phyloP scores from a whole-genome alignment of 2,888 invertebrate species.

The Zaprionus bogoriensis region DNA sequence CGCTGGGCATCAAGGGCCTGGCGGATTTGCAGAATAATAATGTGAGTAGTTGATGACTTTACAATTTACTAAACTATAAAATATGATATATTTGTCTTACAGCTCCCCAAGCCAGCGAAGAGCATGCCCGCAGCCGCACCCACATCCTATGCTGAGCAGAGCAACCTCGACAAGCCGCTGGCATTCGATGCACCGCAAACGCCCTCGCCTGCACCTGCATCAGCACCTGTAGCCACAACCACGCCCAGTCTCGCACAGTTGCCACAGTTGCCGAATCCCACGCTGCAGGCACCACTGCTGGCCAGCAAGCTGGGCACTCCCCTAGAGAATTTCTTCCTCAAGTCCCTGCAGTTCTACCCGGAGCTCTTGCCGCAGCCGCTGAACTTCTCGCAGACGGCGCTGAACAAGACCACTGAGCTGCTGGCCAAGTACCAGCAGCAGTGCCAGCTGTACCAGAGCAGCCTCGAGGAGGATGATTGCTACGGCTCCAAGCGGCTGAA shows the following conservation, averaged over 20 bases:
- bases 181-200: constrained; percentile 54
- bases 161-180: constrained; percentile 41
- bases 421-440: constrained; percentile 82
- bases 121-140: constrained; percentile 26
- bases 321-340: constrained; percentile 82
- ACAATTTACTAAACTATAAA: neutral
- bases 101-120: constrained; percentile 77
- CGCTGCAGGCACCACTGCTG: constrained; percentile 58
- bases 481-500: constrained; percentile 71
- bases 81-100: neutral
- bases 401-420: constrained; percentile 81
- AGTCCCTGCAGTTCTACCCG: constrained; percentile 83
- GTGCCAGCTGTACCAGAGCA: constrained; percentile 79
- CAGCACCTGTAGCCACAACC: constrained; percentile 44
- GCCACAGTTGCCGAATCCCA: constrained; percentile 54
- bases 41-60: constrained; percentile 83
- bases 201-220: constrained; percentile 56
- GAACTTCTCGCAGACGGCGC: constrained; percentile 83
- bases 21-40: constrained; percentile 88
- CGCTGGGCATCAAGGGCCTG: constrained; percentile 91
- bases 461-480: constrained; percentile 59
- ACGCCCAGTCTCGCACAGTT: constrained; percentile 41
- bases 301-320: constrained; percentile 78
- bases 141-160: constrained; percentile 40
- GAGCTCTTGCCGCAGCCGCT: constrained; percentile 81